Evolutionary conservation across 2,888 invertebrate genomes (phyloP).

Genomic region (Ctenicera cuprea): DNA sequence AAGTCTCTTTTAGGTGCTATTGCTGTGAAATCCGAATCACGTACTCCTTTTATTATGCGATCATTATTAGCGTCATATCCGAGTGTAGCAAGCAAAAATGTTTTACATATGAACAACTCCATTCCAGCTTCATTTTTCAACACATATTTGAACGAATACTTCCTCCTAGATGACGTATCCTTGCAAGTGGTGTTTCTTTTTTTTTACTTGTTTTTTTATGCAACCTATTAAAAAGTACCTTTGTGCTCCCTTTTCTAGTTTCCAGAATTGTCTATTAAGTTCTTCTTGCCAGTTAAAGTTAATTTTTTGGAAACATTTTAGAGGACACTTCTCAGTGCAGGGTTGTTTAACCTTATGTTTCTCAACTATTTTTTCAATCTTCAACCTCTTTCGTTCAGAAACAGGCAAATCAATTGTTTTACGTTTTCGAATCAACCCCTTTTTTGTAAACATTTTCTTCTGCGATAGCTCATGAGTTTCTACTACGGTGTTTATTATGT

Average conservation of each 20-base stretch:
- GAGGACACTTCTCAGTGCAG: neutral
- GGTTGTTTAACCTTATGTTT: neutral
- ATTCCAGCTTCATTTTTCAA: constrained; percentile 12
- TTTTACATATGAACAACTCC: constrained; percentile 35
- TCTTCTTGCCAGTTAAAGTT: neutral
- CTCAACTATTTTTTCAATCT: neutral
- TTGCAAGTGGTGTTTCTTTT: neutral
- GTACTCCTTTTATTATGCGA: constrained; percentile 2
- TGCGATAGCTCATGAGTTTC: neutral
- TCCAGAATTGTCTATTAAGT: neutral
- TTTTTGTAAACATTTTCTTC: neutral
- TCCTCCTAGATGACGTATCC: neutral
- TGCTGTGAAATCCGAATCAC: constrained; percentile 1
- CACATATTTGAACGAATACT: neutral
- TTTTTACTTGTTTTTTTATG: neutral
- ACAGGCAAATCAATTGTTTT: constrained; percentile 1
- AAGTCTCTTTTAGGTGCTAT: constrained; percentile 2
- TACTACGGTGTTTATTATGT: neutral
- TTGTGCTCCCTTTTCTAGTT: neutral
- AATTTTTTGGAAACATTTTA: neutral
- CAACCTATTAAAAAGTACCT: neutral
- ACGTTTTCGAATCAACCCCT: neutral
- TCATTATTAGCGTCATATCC: constrained; percentile 24
- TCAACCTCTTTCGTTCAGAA: neutral
- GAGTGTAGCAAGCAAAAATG: constrained; percentile 33